Conservation (phyloP, 2,888 invertebrate species). For the Amiota communis region DNA sequence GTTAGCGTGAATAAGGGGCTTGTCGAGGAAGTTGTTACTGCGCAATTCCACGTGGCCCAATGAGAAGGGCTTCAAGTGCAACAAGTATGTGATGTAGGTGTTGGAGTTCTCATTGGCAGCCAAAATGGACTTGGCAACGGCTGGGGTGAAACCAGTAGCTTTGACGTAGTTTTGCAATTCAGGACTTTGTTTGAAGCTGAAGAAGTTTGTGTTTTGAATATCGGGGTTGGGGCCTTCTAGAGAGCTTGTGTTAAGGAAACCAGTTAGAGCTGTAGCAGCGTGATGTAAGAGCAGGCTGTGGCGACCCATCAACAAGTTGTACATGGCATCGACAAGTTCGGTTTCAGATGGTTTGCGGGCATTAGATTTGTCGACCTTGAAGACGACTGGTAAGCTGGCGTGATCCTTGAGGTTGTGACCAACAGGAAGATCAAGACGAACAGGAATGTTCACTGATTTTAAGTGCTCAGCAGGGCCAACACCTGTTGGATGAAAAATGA, state of each 20-base stretch:
- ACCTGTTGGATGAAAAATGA: slow-evolving; percentile 47
- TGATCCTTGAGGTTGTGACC: slow-evolving; percentile 88
- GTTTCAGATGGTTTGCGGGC: slow-evolving; percentile 70
- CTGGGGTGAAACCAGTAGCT: slow-evolving; percentile 67
- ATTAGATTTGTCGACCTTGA: slow-evolving; percentile 74
- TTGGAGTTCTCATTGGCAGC: slow-evolving; percentile 67
- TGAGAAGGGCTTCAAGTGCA: slow-evolving; percentile 73
- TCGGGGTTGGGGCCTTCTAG: slow-evolving; percentile 75
- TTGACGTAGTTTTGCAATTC: slow-evolving; percentile 67
- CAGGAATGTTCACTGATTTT: slow-evolving; percentile 58
- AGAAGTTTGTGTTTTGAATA: slow-evolving; percentile 75
- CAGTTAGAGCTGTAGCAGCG: slow-evolving; percentile 74
- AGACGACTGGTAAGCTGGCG: slow-evolving; percentile 76
- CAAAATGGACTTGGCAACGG: slow-evolving; percentile 66
- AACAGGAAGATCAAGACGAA: slow-evolving; percentile 74
- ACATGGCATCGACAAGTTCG: slow-evolving; percentile 71
- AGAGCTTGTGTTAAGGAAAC: slow-evolving; percentile 77
- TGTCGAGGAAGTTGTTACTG: slow-evolving; percentile 75
- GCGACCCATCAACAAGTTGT: slow-evolving; percentile 75
- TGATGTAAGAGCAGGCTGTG: slow-evolving; percentile 75
- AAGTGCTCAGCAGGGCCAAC: slow-evolving; percentile 69
- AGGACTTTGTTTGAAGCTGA: slow-evolving; percentile 73
- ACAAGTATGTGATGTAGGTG: slow-evolving; percentile 66
- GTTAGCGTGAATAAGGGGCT: slow-evolving; percentile 77
- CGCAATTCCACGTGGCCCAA: slow-evolving; percentile 75